These are phyloP conservation scores for Andrena minutula DNA, from an alignment of 2,888 invertebrate species.

Conservation along the genomic window DNA sequence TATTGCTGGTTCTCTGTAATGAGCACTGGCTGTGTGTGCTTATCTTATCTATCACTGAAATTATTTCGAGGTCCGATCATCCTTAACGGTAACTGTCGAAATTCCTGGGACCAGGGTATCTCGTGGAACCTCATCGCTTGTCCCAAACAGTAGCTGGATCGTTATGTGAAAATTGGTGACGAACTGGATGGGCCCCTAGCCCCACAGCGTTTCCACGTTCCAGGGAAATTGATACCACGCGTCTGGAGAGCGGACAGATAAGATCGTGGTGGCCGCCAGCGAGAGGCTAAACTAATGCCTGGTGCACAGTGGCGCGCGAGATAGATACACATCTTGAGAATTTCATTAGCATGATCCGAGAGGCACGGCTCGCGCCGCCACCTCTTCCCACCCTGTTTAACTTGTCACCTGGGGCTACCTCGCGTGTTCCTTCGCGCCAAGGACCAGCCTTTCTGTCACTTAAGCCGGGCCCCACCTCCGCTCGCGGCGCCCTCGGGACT, in stretches of 20 bases:
- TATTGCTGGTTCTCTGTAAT: neutral
- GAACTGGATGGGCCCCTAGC: conserved; percentile 24
- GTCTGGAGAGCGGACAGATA: conserved; percentile 64
- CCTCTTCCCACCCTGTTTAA: conserved; percentile 55
- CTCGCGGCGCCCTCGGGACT: neutral
- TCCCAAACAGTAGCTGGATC: conserved; percentile 15
- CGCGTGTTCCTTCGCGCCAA: conserved; percentile 51
- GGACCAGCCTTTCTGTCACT: conserved; percentile 56
- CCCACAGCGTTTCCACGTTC: conserved; percentile 56
- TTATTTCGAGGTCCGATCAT: neutral
- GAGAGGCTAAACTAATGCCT: conserved; percentile 69
- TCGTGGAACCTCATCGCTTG: neutral
- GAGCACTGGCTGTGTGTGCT: neutral
- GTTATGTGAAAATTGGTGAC: conserved; percentile 36
- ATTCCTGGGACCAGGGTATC: neutral
- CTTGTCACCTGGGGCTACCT: conserved; percentile 64
- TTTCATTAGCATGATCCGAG: conserved; percentile 77
- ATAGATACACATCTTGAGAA: conserved; percentile 76
- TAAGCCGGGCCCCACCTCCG: conserved; percentile 22
- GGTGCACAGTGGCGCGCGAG: conserved; percentile 69
- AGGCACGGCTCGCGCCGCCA: conserved; percentile 52
- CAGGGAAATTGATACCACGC: conserved; percentile 72
- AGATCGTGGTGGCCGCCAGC: conserved; percentile 71
- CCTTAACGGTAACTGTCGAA: neutral
- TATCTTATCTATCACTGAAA: no score